A percentile compares a stretch with the other conserved stretches of the same genome.
Conservation (phyloP, 2,888 invertebrate species). For the Thysanoteuthis rhombus region DNA sequence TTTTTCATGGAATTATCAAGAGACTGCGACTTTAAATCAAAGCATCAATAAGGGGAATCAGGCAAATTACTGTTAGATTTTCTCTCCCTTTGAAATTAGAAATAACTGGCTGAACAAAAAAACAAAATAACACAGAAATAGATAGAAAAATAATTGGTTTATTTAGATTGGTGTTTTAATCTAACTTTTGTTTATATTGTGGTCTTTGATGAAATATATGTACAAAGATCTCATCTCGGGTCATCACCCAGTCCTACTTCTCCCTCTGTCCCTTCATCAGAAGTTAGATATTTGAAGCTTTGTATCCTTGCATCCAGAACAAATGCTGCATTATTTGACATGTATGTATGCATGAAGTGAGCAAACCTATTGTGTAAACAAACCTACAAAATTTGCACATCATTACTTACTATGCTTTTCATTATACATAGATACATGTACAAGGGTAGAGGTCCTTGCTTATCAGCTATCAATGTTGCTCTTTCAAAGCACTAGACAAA, state of each 20-base stretch:
- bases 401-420: too few relatives aligned
- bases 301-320: not conserved
- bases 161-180: constrained; percentile 12
- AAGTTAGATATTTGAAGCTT: not conserved
- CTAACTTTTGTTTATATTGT: not conserved
- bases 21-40: not conserved
- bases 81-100: not conserved
- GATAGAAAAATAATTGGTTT: not conserved
- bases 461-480: too few relatives aligned
- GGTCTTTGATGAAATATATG: not conserved
- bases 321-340: not conserved
- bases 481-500: too few relatives aligned
- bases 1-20: not conserved
- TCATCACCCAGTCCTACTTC: not conserved
- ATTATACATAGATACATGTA: too few relatives aligned
- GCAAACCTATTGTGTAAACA: too few relatives aligned
- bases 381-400: too few relatives aligned
- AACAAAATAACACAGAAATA: not conserved
- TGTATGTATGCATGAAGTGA: not conserved
- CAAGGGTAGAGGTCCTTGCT: too few relatives aligned
- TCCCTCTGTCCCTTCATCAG: not conserved
- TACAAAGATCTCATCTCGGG: not conserved
- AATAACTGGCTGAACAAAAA: not conserved
- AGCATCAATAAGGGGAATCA: not conserved
- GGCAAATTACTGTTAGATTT: not conserved